A percentile compares a stretch with the other conserved stretches of the same genome.
Conservation (phyloP, 23 tunicate genomes). For the Phallusia fumigata region DNA sequence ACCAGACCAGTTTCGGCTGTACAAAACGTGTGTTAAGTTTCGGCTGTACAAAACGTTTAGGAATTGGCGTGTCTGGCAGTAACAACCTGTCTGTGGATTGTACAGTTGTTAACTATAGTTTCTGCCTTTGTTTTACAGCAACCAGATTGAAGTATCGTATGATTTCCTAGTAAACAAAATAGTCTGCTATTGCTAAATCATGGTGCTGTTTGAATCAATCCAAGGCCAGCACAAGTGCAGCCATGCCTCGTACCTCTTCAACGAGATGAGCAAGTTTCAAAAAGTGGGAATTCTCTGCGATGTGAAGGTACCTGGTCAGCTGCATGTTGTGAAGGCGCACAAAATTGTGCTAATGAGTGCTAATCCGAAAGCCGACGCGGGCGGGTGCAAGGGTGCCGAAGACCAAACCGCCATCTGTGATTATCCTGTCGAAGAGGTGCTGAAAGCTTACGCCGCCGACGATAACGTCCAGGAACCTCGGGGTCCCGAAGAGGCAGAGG, state of each 20-base stretch:
- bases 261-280: constrained; percentile 69
- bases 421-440: constrained; percentile 9
- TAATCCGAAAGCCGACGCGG: constrained; percentile 1
- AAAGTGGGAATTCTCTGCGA: constrained; percentile 78
- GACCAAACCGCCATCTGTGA: neutral
- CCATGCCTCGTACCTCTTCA: constrained; percentile 59
- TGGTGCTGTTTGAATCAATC: neutral
- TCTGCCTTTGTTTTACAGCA: too few species aligned
- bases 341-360: constrained; percentile 73
- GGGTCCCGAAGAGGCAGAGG: neutral
- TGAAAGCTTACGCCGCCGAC: constrained; percentile 39
- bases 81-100: too few species aligned
- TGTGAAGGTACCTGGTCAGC: constrained; percentile 40
- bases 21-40: too few species aligned
- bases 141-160: too few species aligned
- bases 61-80: too few species aligned
- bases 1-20: too few species aligned
- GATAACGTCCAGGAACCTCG: neutral
- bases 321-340: constrained; percentile 55
- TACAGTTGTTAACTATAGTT: too few species aligned
- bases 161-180: too few species aligned
- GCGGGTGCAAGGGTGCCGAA: neutral
- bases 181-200: neutral
- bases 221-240: constrained; percentile 12
- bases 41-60: too few species aligned